Evolutionary conservation across 2,797 vertebrate species (phyloP), one percentile per base, ranked within the genome.

Genomic region (Pygocentrus nattereri): DNA sequence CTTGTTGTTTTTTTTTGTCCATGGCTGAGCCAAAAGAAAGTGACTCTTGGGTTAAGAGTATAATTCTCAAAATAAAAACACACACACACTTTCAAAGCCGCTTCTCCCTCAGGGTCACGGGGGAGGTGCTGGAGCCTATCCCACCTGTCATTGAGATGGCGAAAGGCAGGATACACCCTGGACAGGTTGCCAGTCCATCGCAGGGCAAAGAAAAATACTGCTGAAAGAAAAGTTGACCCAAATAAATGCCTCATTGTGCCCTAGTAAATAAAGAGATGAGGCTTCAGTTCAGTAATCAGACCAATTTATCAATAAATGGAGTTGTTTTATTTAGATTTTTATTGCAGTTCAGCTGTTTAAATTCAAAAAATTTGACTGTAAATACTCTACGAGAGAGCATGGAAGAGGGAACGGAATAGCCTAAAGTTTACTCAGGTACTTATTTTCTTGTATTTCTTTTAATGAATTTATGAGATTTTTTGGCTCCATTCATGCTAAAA

Each of bases 371-470:
- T 41, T 58, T 49, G 58, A 49, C 44, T 78, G 76, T 74, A 81
- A 74, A 85, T 70, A 81, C 50, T 78, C 25, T 67, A 71, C 16
- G 21, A 79, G 76, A 23, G 16, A 59, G 76, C 68, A 54, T 84
- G 84, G 68, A 81, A 59, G 82, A 84, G 38, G 78, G 72, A 44
- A 78, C 49, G 77, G 65, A 84, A 67, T 82, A 82, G 86, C 73
- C 61, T 78, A 85, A 81, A 52, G 73, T 84, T 80, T 82, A 85
- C 87, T 88, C 87, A 87, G 87, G 87, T 86, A 88, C 62, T 82
- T 85, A 68, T 76, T 82, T 84, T 77, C 58, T 47, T 80, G n/a
- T 80, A 77, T 78, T 82, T 83, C 56, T 69, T 82, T 69, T 59
- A 78, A 74, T 80, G 21, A 84, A 64, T 71, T 61, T 74, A 52